Evolutionary conservation across 2,888 invertebrate species (phyloP), one percentile per base, ranked within the genome.

Genomic region (Ichneumon xanthorius): DNA sequence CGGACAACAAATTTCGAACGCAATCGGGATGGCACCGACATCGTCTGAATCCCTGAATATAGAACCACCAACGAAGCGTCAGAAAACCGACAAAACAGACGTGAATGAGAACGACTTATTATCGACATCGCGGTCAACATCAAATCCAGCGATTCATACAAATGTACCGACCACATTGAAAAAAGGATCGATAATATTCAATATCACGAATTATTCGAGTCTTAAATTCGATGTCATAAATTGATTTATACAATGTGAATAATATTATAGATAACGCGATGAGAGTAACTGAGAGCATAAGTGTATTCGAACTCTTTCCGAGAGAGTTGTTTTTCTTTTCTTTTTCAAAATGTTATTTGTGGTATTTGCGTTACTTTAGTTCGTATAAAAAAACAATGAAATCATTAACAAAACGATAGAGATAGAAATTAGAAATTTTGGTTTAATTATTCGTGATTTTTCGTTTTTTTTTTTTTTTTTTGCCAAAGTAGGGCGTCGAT

Each of bases 1-100:
- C 40, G 77, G 67, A 30, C 50, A 58, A 75, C 75, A 75, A 75
- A 61, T 75, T 30, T 53, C 37, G 30, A 63, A 58, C 65, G 75
- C 61, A 67, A 58, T 61, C 58, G 58, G 22, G 19, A 19, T 37
- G 26, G 58, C 75, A 11, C 11, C 26, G 19, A 63, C 26, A 75
- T 55, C 53, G 7, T 55, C 19, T 55, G 19, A 7, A 55, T 19
- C 22, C 9, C 53, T 55, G 19, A 19, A 6, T 7, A 19, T 5
- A 7, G 7, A 55, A 22, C 7, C n/a, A 19, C 19, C 53, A n/a
- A 19, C 19, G 7, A 55, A 55, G 53, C 19, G 53, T 55, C 53
- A 55, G 19, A 19, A 55, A 55, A 19, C 9, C 19, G 19, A 5
- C 1, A 19, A 55, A 55, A 55, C 5, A 7, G 19, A 19, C 19